Evolutionary conservation across 1,140 invertebrate species (phyloP).

Genomic region (Schlechtendalia chinensis): DNA sequence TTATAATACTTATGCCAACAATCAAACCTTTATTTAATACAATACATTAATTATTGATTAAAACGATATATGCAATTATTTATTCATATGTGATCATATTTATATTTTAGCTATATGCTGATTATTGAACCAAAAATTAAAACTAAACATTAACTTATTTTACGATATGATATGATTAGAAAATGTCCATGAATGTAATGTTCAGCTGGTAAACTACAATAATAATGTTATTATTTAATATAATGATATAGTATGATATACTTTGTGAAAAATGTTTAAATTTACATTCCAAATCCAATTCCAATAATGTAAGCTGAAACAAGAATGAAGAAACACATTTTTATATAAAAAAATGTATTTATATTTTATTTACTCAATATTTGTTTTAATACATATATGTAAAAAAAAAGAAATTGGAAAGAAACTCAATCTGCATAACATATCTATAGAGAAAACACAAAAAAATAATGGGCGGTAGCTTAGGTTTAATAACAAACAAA

Average conservation of each 20-base stretch:
- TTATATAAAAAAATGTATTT: background rate
- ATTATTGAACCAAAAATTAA: too few species aligned
- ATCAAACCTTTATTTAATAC: too few species aligned
- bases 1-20: too few species aligned
- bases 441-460: background rate
- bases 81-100: too few species aligned
- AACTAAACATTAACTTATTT: too few species aligned
- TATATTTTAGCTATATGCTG: too few species aligned
- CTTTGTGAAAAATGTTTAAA: background rate
- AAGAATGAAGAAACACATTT: background rate
- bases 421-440: background rate
- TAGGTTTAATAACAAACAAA: slow-evolving; percentile 17
- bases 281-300: background rate
- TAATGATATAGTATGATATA: background rate
- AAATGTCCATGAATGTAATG: too few species aligned
- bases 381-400: background rate
- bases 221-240: too few species aligned
- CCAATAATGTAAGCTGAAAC: background rate
- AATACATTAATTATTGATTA: too few species aligned
- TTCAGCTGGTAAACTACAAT: too few species aligned
- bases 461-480: background rate
- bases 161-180: too few species aligned
- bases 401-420: background rate
- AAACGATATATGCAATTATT: too few species aligned
- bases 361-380: background rate